Evolutionary conservation across 2,888 invertebrate genomes (phyloP).

Genomic region (Marasmarcha lunaedactyla): DNA sequence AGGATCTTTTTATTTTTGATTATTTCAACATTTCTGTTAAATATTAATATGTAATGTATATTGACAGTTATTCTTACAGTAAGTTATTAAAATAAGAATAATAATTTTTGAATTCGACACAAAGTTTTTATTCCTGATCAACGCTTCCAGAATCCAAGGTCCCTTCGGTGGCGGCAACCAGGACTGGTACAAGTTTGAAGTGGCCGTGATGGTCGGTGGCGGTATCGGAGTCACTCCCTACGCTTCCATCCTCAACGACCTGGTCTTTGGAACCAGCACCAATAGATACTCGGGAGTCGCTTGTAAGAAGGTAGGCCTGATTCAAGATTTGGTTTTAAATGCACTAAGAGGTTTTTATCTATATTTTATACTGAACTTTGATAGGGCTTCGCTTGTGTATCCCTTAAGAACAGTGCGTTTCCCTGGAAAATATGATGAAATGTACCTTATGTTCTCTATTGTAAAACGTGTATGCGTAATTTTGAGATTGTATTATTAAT

Average conservation of each 20-base stretch:
- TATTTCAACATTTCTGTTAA: no score
- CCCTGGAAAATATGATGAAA: no score
- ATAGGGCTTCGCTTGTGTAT: background rate
- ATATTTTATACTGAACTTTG: background rate
- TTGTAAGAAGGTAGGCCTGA: slow-evolving; percentile 84
- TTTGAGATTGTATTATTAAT: no score
- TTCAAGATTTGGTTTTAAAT: no score
- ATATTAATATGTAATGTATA: no score
- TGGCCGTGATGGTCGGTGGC: slow-evolving; percentile 97
- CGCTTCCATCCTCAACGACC: slow-evolving; percentile 95
- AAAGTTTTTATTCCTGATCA: background rate
- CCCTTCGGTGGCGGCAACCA: slow-evolving; percentile 98
- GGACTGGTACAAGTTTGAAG: slow-evolving; percentile 98
- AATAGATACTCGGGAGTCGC: slow-evolving; percentile 96
- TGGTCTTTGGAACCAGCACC: slow-evolving; percentile 95
- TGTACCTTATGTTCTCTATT: no score
- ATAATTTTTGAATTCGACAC: background rate
- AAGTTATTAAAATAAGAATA: no score
- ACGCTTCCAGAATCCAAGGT: slow-evolving; percentile 87
- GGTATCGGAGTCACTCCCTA: slow-evolving; percentile 98
- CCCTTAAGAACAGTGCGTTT: no score
- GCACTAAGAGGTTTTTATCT: background rate
- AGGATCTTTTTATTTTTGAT: no score
- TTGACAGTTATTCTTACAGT: no score
- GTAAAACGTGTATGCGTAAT: no score